A percentile compares a stretch with the other conserved stretches of the same genome.
Conservation (phyloP, 1,140 invertebrate genomes). For the Yoshiicerus persimilis region DNA sequence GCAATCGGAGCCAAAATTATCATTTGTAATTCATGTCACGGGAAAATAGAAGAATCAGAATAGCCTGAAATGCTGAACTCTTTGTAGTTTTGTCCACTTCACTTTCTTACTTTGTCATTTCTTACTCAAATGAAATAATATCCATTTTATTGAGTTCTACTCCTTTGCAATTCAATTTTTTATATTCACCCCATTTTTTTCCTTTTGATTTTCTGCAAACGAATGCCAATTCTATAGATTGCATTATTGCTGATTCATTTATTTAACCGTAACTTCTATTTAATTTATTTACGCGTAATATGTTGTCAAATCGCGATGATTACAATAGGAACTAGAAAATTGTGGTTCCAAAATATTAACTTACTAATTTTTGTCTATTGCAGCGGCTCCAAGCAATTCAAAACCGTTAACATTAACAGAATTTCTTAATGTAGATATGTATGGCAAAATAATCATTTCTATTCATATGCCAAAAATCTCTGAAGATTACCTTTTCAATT, state of each 20-base stretch:
- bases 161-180: no score
- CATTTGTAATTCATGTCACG: constrained; percentile 51
- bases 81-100: no score
- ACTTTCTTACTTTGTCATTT: no score
- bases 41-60: no score
- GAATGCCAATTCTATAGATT: no score
- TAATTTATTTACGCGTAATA: constrained; percentile 53
- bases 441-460: constrained; percentile 21
- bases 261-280: constrained; percentile 55
- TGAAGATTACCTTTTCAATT: constrained; percentile 1
- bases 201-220: no score
- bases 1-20: constrained; percentile 53
- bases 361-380: not conserved
- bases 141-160: no score
- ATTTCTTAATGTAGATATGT: constrained; percentile 39
- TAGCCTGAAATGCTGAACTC: no score
- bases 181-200: no score
- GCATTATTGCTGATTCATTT: no score
- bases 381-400: not conserved
- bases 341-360: constrained; percentile 61
- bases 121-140: no score
- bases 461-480: constrained; percentile 52
- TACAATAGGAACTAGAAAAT: constrained; percentile 62
- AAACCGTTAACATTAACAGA: constrained; percentile 40
- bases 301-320: constrained; percentile 51